These are phyloP conservation scores for Acyrthosiphon pisum DNA, from an alignment of 1,140 invertebrate genomes.

Conservation along the genomic window DNA sequence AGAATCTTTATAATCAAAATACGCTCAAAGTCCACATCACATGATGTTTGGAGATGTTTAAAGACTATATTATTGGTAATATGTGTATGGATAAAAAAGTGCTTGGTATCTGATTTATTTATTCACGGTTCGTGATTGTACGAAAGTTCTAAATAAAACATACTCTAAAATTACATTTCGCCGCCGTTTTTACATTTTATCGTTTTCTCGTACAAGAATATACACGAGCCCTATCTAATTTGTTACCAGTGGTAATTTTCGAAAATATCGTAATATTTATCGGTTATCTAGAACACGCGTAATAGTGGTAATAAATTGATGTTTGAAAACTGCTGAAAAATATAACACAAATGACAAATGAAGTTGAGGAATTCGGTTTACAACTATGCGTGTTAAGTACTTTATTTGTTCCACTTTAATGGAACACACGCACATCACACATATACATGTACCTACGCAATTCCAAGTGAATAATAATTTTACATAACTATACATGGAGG, in stretches of 20 bases:
- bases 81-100: neutral
- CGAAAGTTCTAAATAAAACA: neutral
- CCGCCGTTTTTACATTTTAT: neutral
- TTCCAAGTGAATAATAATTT: constrained; percentile 28
- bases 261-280: neutral
- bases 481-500: neutral
- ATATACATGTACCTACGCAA: neutral
- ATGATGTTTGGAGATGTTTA: neutral
- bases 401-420: constrained; percentile 20
- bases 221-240: neutral
- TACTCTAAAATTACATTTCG: neutral
- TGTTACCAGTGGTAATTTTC: neutral
- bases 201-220: neutral
- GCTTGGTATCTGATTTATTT: neutral
- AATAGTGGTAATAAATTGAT: neutral
- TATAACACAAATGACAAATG: neutral
- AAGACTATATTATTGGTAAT: neutral
- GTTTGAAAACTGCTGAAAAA: neutral
- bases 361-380: neutral
- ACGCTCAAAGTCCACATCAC: neutral
- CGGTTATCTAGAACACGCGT: neutral
- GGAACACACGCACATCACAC: neutral
- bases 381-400: neutral
- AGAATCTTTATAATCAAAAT: neutral
- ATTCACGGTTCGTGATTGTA: neutral